Base-by-base conservation (phyloP, 35 echinoderm and acorn worm genomes). In the Diadema setosum region DNA sequence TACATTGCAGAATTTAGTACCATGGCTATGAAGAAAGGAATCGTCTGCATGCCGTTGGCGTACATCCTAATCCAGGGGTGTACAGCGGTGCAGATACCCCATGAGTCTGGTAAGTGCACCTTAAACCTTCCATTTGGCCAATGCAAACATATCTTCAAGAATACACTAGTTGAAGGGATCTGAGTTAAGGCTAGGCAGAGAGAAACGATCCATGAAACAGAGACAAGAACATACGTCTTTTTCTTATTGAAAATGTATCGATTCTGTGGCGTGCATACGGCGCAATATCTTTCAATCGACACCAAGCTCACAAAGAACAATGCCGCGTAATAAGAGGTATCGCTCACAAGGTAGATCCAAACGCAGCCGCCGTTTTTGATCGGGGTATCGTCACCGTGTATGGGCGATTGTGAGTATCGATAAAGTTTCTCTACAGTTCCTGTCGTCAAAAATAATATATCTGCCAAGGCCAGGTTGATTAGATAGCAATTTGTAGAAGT, bases 401-500 rank as follows among this genome's bases (percentile, higher is more conserved):
- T 86, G 4, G 84, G 84, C 14, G 84, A 87, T 46, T 36, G 41
- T 9, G 35, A 18, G 57, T 60, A 87, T 65, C 91, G 52, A 20
- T 49, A 80, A 24, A 93, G 49, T 43, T 93, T 93, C 57, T 93
- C 91, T 12, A 27, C 67, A 26, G 87, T 60, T 14, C 73, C 84
- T 25, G 74, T 87, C 6, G 49, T 1, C 34, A 93, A 59, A 34
- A 87, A 93, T 1, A 59, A 80, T 29, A 86, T 56, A 83, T 93
- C 91, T 12, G 91, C 91, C 12, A 93, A 29, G 37, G 91, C 91
- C 25, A 93, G 76, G 48, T 93, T 87, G 1, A 93, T 11, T 15
- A 93, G 75, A 25, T 93, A 93, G 27, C 61, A 93, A 42, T 93
- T 93, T 0, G 91, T 87, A 8, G 80, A 69, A 0, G 91, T 93